Conservation (phyloP, 2,888 invertebrate genomes). For the Drosophila meridionalis region DNA sequence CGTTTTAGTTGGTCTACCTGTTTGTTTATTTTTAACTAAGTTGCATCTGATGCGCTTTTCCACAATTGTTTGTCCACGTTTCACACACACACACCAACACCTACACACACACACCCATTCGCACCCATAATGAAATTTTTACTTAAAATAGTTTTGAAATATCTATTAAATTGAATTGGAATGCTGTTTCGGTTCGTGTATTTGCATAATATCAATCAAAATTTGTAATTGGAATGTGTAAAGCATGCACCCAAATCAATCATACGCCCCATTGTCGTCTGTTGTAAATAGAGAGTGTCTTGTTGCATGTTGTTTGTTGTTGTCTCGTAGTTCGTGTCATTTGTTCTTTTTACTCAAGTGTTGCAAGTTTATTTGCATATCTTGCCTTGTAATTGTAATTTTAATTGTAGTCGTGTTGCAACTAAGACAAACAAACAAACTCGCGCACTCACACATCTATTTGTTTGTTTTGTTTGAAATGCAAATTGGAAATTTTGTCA, state of each 20-base stretch:
- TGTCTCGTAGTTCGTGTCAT: background rate
- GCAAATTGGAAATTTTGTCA: conserved; percentile 31
- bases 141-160: conserved; percentile 13
- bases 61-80: conserved; percentile 35
- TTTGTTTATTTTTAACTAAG: conserved; percentile 38
- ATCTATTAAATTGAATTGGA: conserved; percentile 3
- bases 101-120: conserved; percentile 1
- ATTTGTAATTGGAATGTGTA: conserved; percentile 3
- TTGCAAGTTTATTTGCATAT: conserved; percentile 20
- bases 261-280: background rate
- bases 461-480: conserved; percentile 37
- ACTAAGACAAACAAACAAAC: conserved; percentile 16
- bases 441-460: background rate
- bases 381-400: conserved; percentile 17
- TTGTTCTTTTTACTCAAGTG: conserved; percentile 10
- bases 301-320: background rate
- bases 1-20: conserved; percentile 14
- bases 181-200: background rate
- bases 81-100: conserved; percentile 11
- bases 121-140: background rate
- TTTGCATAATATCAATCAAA: conserved; percentile 31
- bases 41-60: conserved; percentile 2
- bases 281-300: background rate
- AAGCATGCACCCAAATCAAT: background rate
- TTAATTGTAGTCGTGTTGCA: conserved; percentile 5